Evolutionary conservation across 2,888 invertebrate species (phyloP), one percentile per base, ranked within the genome.

Genomic region (Hoplodrina ambigua): DNA sequence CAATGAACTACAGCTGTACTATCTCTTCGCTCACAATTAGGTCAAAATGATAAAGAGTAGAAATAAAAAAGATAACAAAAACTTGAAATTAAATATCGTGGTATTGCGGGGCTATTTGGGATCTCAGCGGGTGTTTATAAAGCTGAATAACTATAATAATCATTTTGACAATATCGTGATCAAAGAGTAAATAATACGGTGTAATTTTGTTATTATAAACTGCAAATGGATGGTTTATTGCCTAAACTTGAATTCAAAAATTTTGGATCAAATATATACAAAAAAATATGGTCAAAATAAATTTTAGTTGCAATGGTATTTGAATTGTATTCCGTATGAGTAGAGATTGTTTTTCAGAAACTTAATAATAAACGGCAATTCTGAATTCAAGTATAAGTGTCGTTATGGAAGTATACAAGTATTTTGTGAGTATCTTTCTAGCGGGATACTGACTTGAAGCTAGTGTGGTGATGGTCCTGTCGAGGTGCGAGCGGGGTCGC

Each of bases 391-490:
- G 52, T 44, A 52, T 52, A 19, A 56, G 17, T 50, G 54, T 69
- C 52, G 52, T 55, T 49, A 67, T 69, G 66, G 33, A 65, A 66
- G 53, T 69, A 13, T 75, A 75, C 52, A 70, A 62, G 57, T 55
- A 57, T 25, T 63, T 33, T 10, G n/a, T n/a, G n/a, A 30, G 37
- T n/a, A 2, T 20, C 2, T 8, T 44, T 11, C 17, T 7, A 33
- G 37, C 17, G 44, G 37, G 63, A 84, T 90, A 94, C 95, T 94
- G 96, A 98, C 98, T 98, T 98, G 96, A 98, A 97, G 92, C 97
- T 97, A 87, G 97, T 97, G 89, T 97, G 97, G 80, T 97, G 96
- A 83, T 97, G 97, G 89, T 98, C 98, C 92, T 98, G 98, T 46
- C 98, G 96, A 76, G 93, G 93, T 73, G 94, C 94, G 17, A 94